Conservation (phyloP, 2,888 invertebrate species). For the Phrixothrix hirtus region DNA sequence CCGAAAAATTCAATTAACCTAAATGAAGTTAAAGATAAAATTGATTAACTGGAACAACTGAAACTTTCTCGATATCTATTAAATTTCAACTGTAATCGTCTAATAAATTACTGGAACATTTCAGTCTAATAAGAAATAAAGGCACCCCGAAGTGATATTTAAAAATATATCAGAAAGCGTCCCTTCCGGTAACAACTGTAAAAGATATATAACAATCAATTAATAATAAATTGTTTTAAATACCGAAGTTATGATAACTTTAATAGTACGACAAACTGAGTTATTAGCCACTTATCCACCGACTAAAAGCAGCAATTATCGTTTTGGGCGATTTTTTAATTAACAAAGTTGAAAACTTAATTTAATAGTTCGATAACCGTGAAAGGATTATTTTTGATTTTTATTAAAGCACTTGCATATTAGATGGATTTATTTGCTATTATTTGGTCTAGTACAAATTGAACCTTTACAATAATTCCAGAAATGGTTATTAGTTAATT, state of each 20-base stretch:
- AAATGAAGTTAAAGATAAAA: too few relatives aligned
- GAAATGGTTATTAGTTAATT: too few relatives aligned
- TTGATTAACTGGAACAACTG: too few relatives aligned
- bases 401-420: constrained; percentile 7
- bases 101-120: too few relatives aligned
- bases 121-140: neutral
- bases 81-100: too few relatives aligned
- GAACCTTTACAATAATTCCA: too few relatives aligned
- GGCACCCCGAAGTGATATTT: constrained; percentile 22
- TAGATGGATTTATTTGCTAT: neutral
- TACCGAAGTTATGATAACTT: constrained; percentile 38
- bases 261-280: constrained; percentile 37
- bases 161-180: constrained; percentile 20
- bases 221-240: constrained; percentile 45
- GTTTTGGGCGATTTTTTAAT: constrained; percentile 38
- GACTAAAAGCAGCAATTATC: constrained; percentile 35
- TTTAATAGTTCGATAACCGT: constrained; percentile 30
- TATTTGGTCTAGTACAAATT: too few relatives aligned
- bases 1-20: too few relatives aligned
- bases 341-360: constrained; percentile 36
- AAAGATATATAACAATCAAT: constrained; percentile 33
- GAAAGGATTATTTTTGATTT: constrained; percentile 17
- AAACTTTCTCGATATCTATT: too few relatives aligned
- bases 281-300: constrained; percentile 38
- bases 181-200: constrained; percentile 16